Evolutionary conservation across 2,888 invertebrate genomes (phyloP), one percentile per base, ranked within the genome.

Genomic region (Tenthredo distinguenda): DNA sequence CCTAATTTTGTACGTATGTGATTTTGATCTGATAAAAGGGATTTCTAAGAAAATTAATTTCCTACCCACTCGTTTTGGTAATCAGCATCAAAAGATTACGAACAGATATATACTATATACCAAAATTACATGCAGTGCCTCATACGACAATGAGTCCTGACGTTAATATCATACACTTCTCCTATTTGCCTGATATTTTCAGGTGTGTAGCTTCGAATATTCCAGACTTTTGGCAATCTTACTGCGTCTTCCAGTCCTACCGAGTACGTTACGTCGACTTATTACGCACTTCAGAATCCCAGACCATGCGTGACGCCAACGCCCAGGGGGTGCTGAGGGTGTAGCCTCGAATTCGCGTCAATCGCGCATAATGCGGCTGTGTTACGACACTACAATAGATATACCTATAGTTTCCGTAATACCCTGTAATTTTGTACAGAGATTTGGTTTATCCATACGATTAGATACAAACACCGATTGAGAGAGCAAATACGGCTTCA

Each of bases 311-410:
- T 72, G 10, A 72, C 18, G 71, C n/a, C 71, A 72, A 37, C 71
- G 71, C 40, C 71, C 37, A 37, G 6, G 71, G 71, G 40, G 71
- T 72, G 71, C 71, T 37, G 18, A 21, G 71, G 71, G 40, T 21
- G 40, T n/a, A 37, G 40, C 10, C 31, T 18, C 15, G n/a, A 72
- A 72, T 72, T 37, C 71, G 40, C 37, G 15, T 40, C 37, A 72
- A 72, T 72, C 3, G 71, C 40, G 37, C 18, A 37, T 40, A 12
- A 40, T 15, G 40, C 71, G 10, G 40, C 71, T n/a, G 21, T 72
- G n/a, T 37, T 18, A 40, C 18, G 18, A 71, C 5, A 40, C 40
- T 72, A 18, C n/a, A n/a, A 62, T 62, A 21, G 26, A 21, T 21
- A 9, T 62, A n/a, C n/a, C n/a, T n/a, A 12, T 6, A 62, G 26